Evolutionary conservation across 2,888 invertebrate species (phyloP).

Genomic region (Drosophila leonis): DNA sequence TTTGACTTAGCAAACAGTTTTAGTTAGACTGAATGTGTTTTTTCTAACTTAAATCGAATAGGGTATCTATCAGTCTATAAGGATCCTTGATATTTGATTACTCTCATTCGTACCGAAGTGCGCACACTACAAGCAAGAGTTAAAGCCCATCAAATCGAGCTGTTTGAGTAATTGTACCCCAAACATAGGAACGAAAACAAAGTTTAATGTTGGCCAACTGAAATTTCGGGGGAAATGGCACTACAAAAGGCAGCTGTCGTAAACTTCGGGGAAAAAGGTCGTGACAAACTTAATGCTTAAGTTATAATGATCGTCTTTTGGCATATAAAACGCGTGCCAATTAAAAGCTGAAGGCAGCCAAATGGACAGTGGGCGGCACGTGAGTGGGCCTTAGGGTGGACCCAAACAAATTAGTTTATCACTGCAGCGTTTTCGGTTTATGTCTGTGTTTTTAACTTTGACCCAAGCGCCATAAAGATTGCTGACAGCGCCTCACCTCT

Average conservation of each 20-base stretch:
- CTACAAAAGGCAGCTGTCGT: constrained; percentile 17
- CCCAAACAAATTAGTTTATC: constrained; percentile 61
- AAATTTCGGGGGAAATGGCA: not conserved
- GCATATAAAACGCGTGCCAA: constrained; percentile 30
- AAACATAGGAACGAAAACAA: constrained; percentile 11
- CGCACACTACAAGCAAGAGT: constrained; percentile 8
- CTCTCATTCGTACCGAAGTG: not conserved
- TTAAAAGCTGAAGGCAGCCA: constrained; percentile 43
- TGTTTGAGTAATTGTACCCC: constrained; percentile 17
- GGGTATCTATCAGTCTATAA: not conserved
- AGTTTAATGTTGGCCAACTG: constrained; percentile 17
- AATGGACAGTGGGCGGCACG: constrained; percentile 25
- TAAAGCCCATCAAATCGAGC: constrained; percentile 19
- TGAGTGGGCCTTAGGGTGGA: constrained; percentile 1
- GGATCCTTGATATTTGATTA: not conserved
- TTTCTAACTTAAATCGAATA: not conserved
- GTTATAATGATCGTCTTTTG: constrained; percentile 32
- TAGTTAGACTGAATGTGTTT: too few relatives aligned
- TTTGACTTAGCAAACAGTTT: not conserved
- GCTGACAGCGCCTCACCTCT: not conserved
- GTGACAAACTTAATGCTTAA: constrained; percentile 30
- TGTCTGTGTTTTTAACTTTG: constrained; percentile 42
- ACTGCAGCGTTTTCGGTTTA: constrained; percentile 42
- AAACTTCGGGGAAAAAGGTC: constrained; percentile 14
- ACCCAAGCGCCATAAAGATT: constrained; percentile 30